Evolutionary conservation across 2,888 invertebrate genomes (phyloP), one percentile per base, ranked within the genome.

Genomic region (Dicyrtoma fusca): DNA sequence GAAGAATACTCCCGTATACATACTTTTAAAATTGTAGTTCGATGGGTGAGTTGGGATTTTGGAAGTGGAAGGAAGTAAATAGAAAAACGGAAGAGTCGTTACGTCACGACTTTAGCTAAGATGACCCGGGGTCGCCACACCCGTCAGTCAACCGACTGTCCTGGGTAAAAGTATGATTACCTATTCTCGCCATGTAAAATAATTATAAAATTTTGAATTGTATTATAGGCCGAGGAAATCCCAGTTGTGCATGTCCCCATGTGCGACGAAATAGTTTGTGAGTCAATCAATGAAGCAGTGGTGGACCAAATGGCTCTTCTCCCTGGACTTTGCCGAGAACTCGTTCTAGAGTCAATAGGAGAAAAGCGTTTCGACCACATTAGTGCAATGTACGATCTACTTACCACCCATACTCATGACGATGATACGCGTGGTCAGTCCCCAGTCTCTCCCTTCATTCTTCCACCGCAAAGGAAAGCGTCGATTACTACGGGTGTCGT

Each of bases 301-400:
- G 86, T 94, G 80, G 90, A 91, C 77, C 91, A 91, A 82, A 94
- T 94, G 93, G 86, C 90, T 64, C 88, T 91, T 79, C 85, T 94
- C 81, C 92, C 92, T 1, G 91, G 91, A 4, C 86, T 94, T 61
- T 89, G 90, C 74, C 88, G 88, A 78, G 88, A 89, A 47, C 89
- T 89, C 82, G 89, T 94, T 73, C 86, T 90, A 68, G 87, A 92
- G 88, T 91, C 95, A 23, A 89, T 97, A 68, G 89, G 90, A 82
- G 91, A 90, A 80, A 89, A 91, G 81, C 88, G 91, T 4, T 97
- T 94, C 84, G 95, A 97, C 85, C 94, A 95, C 85, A 91, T 95
- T 80, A 93, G 93, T 81, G 96, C 96, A 78, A 95, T 97, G 81
- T 97, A 97, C 84, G 92, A 95, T 84, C 86, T 97, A 76, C 87